Base-by-base conservation (phyloP, 1,140 invertebrate genomes). In the Galendromus occidentalis region DNA sequence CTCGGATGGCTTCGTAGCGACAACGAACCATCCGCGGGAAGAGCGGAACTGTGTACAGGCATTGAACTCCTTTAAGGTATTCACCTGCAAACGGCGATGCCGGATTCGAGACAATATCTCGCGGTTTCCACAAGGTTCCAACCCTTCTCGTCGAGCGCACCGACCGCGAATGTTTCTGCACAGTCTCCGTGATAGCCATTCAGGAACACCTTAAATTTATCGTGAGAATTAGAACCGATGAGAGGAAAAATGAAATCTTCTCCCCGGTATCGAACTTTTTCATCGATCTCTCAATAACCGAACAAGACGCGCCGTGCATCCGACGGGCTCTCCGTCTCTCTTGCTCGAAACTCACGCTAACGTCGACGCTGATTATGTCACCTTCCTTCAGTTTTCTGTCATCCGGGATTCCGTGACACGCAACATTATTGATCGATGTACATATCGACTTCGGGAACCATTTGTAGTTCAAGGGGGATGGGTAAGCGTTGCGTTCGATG, bases 401-500 rank as follows among this genome's bases (percentile, higher is more conserved):
- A 75, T 95, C 91, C 6, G 93, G 93, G 71, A 97, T 93, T 25
- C 91, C 92, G 80, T 97, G 92, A 71, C 88, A 91, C 25, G 84
- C 86, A 7, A 95, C 85, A 78, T 96, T 93, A 74, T 96, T 96
- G 0, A 96, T 82, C 64, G 91, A 94, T 1, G 91, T 96, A 74
- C 91, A 96, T 6, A 94, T 80, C 67, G 91, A 94, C 74, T 95
- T 95, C 28, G 90, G 90, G 75, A 87, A 97, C 1, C 84, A 82
- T 65, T 78, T 80, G 73, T 94, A 95, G 72, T 85, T 81, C 12
- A 95, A 77, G 0, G 91, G 87, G 42, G 91, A 95, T 30, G 93
- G 93, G 78, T 94, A 95, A 7, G 86, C 88, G 67, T 83, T 81
- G 70, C 81, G 76, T 67, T 85, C 78, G 51, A 87, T 83, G 64